phyloP scores from a whole-genome alignment of 1,140 invertebrate species.

The Drosophila navojoa region DNA sequence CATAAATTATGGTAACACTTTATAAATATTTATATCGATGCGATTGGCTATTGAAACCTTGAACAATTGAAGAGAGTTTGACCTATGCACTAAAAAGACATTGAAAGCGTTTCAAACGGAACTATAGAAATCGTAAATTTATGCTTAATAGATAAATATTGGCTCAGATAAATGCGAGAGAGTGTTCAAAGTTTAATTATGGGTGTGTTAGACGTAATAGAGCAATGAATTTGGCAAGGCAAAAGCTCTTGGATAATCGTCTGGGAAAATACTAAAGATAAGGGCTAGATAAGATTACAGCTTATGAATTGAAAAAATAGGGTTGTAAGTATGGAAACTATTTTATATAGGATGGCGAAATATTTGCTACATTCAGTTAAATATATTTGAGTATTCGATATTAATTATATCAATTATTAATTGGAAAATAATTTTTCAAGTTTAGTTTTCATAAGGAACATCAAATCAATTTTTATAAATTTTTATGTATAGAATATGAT shows the following conservation, averaged over 20 bases:
- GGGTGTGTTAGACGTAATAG: slow-evolving; percentile 11
- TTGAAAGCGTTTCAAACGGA: slow-evolving; percentile 19
- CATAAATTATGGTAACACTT: slow-evolving; percentile 47
- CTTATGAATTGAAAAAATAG: not conserved
- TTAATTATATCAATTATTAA: too few species aligned
- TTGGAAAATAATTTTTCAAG: too few species aligned
- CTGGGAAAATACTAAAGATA: slow-evolving; percentile 11
- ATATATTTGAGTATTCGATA: too few species aligned
- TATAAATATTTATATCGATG: slow-evolving; percentile 63
- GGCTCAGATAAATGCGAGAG: slow-evolving; percentile 14
- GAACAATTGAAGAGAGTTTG: slow-evolving; percentile 44
- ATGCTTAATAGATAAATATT: slow-evolving; percentile 18
- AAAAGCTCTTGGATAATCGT: not conserved
- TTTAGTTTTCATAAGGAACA: too few species aligned
- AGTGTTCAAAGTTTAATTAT: slow-evolving; percentile 3
- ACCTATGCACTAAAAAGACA: slow-evolving; percentile 23
- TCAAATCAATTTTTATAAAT: too few species aligned
- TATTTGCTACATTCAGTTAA: too few species aligned
- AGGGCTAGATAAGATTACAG: not conserved
- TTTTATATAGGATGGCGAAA: not conserved
- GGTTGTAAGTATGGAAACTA: not conserved
- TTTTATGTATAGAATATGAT: too few species aligned
- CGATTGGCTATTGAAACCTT: slow-evolving; percentile 42
- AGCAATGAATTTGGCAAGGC: not conserved
- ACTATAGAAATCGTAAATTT: slow-evolving; percentile 8